Percentiles rank a stretch among this genome's conserved stretches.
These are phyloP conservation scores for Syndactyla subalaris DNA, from an alignment of 2,797 vertebrate species.

Conservation along the genomic window DNA sequence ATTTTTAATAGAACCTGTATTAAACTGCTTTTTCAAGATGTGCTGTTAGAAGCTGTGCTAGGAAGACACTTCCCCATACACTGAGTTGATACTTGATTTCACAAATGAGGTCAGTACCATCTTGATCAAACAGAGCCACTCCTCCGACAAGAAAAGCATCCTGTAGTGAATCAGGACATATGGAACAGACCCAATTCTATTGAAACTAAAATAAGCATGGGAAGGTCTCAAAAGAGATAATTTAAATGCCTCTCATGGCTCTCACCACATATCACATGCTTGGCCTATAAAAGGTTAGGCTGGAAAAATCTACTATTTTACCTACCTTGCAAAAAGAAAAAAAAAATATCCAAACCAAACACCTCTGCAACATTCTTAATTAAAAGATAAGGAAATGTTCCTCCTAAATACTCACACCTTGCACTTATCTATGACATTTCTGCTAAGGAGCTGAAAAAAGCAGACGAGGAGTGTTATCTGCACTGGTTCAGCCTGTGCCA, in stretches of 20 bases:
- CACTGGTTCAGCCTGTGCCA: neutral
- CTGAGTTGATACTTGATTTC: conserved; percentile 12
- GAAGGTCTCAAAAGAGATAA: conserved; percentile 43
- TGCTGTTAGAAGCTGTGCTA: neutral
- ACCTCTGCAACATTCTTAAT: conserved; percentile 22
- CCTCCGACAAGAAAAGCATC: neutral
- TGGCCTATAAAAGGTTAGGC: conserved; percentile 15
- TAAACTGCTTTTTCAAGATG: neutral
- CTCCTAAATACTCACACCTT: conserved; percentile 22
- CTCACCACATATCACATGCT: neutral
- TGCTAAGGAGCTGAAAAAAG: neutral
- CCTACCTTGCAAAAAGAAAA: neutral
- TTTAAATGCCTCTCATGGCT: conserved; percentile 48
- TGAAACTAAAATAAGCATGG: conserved; percentile 57
- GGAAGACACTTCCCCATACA: neutral
- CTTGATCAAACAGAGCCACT: conserved; percentile 57
- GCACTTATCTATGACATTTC: conserved; percentile 24
- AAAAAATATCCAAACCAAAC: too few species aligned
- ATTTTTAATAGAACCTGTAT: neutral
- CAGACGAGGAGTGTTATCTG: neutral
- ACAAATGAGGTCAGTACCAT: conserved; percentile 51
- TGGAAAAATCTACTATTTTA: conserved; percentile 18
- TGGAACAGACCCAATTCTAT: conserved; percentile 33
- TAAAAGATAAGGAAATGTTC: conserved; percentile 58
- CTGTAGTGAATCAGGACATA: conserved; percentile 53